Base-by-base conservation (phyloP, 2,113 vertebrate species). In the Hypanus sabinus region DNA sequence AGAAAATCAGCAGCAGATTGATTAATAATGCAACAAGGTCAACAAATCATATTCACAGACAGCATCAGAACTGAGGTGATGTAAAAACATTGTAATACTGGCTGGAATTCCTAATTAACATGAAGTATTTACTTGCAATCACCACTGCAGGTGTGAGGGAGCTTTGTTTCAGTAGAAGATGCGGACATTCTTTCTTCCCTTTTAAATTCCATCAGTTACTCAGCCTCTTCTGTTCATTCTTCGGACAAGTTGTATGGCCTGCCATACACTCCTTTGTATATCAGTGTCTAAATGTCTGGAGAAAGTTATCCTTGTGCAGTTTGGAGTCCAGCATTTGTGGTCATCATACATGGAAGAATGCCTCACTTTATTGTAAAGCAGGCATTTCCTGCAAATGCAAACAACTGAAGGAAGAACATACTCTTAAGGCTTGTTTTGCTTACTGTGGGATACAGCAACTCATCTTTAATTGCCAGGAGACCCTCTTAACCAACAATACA, bases 21-120 rank as follows among this genome's bases (percentile, higher is more conserved):
- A 36, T 93, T 27, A 93, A 93, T 93, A 93, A 93, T 93, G 36
- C 68, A 93, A 36, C 68, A 73, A 71, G 68, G 90, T 93, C 90
- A 93, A 70, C 68, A 93, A 71, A 93, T 93, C 65, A 73, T 10
- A 73, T 71, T 93, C 68, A 30, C 27, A 88, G 85, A 65, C 85
- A 62, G 81, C 55, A 85, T 60, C 81, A 60, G 85, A 88, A 62
- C 30, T 33, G 30, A 62, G 1, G 57, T 62, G 12, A n/a, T 4
- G 5, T 62, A 18, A 62, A 88, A 88, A 88, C 60, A 5, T 62
- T 88, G 81, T 85, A 27, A 30, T n/a, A 65, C 30, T 85, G 27
- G 3, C 24, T 57, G 60, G 83, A 87, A 57, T 62, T 87, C 27
- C 27, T 60, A 57, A 62, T 87, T 62, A 87, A 62, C 83, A 60